Base-by-base conservation (phyloP, 1,140 invertebrate species). In the Leucophenga varia region DNA sequence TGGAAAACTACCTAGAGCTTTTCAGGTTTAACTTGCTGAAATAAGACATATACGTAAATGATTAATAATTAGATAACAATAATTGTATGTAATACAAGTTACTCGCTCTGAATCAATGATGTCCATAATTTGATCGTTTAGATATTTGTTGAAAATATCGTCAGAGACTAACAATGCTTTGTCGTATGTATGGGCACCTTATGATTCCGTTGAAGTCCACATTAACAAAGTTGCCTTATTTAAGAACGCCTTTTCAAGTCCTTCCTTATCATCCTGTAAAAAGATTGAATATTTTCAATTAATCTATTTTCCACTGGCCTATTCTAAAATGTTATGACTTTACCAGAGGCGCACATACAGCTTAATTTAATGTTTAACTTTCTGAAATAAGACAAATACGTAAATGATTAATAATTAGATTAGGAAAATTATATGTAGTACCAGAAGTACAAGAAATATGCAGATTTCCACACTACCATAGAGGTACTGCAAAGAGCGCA, bases 91-190 rank as follows among this genome's bases (percentile, higher is more conserved):
- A n/a, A n/a, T n/a, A n/a, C 16, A 8, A 43, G n/a, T 69, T 79
- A 93, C 91, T 78, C 89, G 90, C 70, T 98, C 96, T 5, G 90
- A 88, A 82, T 99, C 97, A 69, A 99, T 96, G 58, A 98, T 95
- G 75, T 97, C 94, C 87, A 98, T 97, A 46, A 99, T 92, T 77
- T 98, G 92, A 78, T 97, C 92, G 77, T 95, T 95, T 6, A 99
- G 81, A 79, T 95, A 97, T 70, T 98, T 98, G 19, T 86, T 91
- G 74, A 96, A 99, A 3, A 99, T 84, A 79, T 98, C 95, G 37
- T 91, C 88, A 19, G 95, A 93, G 5, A 95, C 90, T 59, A 91
- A 78, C 60, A 88, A 93, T 1, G 97, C 95, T 80, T 95, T 96
- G n/a, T 76, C 94, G 97, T 36, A 98, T 86, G n/a, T 88, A 58